Percentiles rank a stretch among this genome's conserved stretches.
Evolutionary conservation across 2,113 vertebrate genomes (phyloP).

Genomic region (Falcunculus frontatus): DNA sequence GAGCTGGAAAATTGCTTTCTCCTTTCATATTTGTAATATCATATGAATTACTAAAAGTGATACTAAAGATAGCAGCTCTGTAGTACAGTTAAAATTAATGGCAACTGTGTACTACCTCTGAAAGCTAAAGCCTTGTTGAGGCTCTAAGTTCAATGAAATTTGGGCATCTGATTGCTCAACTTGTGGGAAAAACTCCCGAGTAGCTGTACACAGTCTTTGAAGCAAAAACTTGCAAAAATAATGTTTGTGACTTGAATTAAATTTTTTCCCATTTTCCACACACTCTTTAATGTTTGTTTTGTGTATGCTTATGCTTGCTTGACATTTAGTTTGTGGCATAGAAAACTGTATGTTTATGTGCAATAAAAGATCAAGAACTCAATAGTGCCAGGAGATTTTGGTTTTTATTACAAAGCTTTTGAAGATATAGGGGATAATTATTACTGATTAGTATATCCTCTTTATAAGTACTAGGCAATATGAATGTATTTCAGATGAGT

Average conservation of each 20-base stretch:
- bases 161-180: neutral
- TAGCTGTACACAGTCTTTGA: neutral
- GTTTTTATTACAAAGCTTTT: neutral
- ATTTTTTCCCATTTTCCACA: neutral
- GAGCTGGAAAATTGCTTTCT: neutral
- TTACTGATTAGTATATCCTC: neutral
- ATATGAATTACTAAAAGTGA: neutral
- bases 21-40: neutral
- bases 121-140: neutral
- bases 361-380: neutral
- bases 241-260: neutral
- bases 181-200: neutral
- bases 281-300: neutral
- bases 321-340: neutral
- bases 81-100: neutral
- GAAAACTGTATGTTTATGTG: neutral
- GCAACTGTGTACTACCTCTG: fast-evolving
- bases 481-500: neutral
- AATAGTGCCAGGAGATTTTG: neutral
- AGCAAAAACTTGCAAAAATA: neutral
- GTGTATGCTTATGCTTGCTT: neutral
- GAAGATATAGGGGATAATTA: neutral
- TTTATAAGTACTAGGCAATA: neutral
- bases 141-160: neutral
- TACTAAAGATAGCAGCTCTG: neutral